Evolutionary conservation across 2,113 vertebrate genomes (phyloP), one percentile per base, ranked within the genome.

Genomic region (Dromiciops gliroides): DNA sequence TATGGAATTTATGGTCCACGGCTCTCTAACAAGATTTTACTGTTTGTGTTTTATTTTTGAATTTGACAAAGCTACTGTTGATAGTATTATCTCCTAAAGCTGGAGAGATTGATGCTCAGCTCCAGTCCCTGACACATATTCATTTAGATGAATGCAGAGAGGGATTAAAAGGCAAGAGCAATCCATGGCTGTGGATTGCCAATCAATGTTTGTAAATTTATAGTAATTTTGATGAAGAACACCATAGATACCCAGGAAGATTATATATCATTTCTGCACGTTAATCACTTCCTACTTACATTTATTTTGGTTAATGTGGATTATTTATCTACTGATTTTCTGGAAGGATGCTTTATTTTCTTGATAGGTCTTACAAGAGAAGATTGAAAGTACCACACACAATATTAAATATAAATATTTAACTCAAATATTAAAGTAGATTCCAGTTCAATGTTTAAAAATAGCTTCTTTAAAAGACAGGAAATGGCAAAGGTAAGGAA

Each of bases 321-420:
- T 94, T 48, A 0, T 48, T 95, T 51, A 89, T 94, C 91, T 8
- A 90, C 14, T 60, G 7, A 49, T 89, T 53, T 90, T 75, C 89
- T 94, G 67, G 47, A 92, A 90, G 91, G 44, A 83, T 28, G 8
- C 8, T 96, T 96, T 16, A 44, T 93, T 91, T 92, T 96, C 48
- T 88, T 31, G 93, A 67, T 95, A 53, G 90, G 47, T 91, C 44
- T 95, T 93, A 52, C 14, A 56, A 5, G 50, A 89, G 90, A 94
- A 56, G 47, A 51, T 94, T 50, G 6, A 95, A 96, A 95, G 91
- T 23, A 37, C 50, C 37, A 53, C 11, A 67, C 90, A 47, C 14
- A 89, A 95, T 94, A 95, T 95, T 94, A 60, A 93, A 95, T 4
- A 91, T 92, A 94, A 93, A 93, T 95, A 94, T 91, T 93, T 94